Percentiles rank a stretch among this genome's conserved stretches.
phyloP scores from a whole-genome alignment of 1,140 invertebrate species.

The Acyrthosiphon pisum region DNA sequence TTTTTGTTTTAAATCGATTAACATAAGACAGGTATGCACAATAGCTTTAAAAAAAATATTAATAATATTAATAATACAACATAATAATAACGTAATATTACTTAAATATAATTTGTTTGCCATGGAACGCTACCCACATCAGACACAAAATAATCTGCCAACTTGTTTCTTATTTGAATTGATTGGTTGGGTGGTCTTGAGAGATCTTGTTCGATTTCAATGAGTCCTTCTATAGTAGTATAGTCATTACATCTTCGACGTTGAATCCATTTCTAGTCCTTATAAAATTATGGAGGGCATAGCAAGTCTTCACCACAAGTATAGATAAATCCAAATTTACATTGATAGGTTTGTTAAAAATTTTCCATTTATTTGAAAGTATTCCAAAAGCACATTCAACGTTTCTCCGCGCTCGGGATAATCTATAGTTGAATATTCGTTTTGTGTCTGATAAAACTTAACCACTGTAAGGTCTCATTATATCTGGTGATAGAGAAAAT shows the following conservation, averaged over 20 bases:
- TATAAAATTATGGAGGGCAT: slow-evolving; percentile 60
- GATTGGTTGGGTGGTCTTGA: neutral
- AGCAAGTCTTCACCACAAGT: slow-evolving; percentile 60
- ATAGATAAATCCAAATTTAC: slow-evolving; percentile 59
- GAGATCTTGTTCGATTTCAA: neutral
- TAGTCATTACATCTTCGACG: slow-evolving; percentile 58
- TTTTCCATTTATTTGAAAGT: slow-evolving; percentile 42
- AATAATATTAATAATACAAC: too few species aligned
- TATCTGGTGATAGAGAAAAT: neutral
- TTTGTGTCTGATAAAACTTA: slow-evolving; percentile 22
- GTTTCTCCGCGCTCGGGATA: neutral
- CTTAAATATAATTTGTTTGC: slow-evolving; percentile 33
- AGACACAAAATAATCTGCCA: slow-evolving; percentile 43
- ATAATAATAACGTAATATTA: too few species aligned
- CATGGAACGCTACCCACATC: slow-evolving; percentile 19
- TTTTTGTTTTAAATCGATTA: too few species aligned
- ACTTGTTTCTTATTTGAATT: slow-evolving; percentile 19
- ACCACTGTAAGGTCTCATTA: neutral
- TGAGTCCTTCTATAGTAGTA: slow-evolving; percentile 47
- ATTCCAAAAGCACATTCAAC: slow-evolving; percentile 42
- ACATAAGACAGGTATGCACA: too few species aligned
- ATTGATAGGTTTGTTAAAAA: slow-evolving; percentile 60
- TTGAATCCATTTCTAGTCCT: slow-evolving; percentile 58
- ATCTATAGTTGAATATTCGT: slow-evolving; percentile 15
- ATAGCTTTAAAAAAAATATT: too few species aligned